phyloP scores from a whole-genome alignment of 1,140 invertebrate species.

The Mylabris phalerata region DNA sequence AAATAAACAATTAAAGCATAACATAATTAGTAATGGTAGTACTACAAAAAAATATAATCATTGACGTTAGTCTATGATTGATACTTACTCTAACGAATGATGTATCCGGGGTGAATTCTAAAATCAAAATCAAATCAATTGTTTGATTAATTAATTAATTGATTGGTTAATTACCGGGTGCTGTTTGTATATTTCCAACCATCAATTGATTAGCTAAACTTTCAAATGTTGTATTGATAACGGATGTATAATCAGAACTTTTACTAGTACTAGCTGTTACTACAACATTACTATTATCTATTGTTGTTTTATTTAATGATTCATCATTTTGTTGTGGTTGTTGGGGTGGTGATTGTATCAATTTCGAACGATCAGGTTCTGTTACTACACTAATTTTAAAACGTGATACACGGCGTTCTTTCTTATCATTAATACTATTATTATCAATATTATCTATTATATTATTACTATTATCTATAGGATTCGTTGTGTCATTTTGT shows the following conservation, averaged over 20 bases:
- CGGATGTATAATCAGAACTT: conserved; percentile 26
- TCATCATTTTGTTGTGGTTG: background rate
- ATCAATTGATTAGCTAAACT: background rate
- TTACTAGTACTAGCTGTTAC: background rate
- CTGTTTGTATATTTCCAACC: background rate
- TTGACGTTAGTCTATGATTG: background rate
- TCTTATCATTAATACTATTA: conserved; percentile 7
- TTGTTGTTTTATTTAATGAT: background rate
- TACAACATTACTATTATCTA: background rate
- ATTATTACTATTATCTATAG: conserved; percentile 6
- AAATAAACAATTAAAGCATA: conserved; percentile 8
- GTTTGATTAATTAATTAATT: background rate
- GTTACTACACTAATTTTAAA: conserved; percentile 41
- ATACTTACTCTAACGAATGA: background rate
- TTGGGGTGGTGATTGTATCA: conserved; percentile 18
- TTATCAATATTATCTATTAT: conserved; percentile 15
- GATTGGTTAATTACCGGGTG: background rate
- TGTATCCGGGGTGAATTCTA: conserved; percentile 19
- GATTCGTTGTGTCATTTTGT: background rate
- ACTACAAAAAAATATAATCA: background rate
- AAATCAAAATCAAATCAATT: too few species aligned
- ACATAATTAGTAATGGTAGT: conserved; percentile 4
- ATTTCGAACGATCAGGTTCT: conserved; percentile 36
- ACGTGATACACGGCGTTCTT: conserved; percentile 34
- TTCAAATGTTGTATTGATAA: conserved; percentile 33